Evolutionary conservation across 2,113 vertebrate species (phyloP).

Genomic region (Corythornis vintsioides): DNA sequence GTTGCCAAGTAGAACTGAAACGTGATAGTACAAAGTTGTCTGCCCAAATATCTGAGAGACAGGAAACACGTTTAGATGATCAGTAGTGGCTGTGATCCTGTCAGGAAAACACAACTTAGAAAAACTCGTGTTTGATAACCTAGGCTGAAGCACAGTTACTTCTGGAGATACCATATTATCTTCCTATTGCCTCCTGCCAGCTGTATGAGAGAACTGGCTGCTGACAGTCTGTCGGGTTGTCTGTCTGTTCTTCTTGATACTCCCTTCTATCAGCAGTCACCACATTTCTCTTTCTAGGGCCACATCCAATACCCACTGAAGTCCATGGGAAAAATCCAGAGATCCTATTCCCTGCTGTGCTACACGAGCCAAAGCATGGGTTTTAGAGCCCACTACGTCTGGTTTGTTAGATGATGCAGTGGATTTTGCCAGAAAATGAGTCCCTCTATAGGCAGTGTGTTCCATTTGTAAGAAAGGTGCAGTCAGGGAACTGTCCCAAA

Average conservation of each 20-base stretch:
- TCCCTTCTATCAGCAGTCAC: background rate
- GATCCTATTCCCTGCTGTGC: background rate
- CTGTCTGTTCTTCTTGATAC: background rate
- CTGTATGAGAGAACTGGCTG: background rate
- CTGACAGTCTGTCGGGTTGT: accelerated
- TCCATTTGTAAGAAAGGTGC: background rate
- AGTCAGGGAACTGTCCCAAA: background rate
- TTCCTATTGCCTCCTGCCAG: background rate
- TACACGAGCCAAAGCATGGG: background rate
- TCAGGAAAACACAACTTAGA: background rate
- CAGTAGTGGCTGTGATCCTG: background rate
- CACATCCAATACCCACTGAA: background rate
- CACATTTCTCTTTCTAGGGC: background rate
- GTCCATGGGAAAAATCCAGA: background rate
- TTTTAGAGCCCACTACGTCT: background rate
- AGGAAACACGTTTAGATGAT: background rate
- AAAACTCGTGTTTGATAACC: background rate
- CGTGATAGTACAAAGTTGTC: background rate
- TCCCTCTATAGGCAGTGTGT: background rate
- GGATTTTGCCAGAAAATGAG: background rate
- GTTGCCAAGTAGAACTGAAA: background rate
- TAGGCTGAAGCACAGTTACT: background rate
- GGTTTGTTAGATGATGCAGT: slow-evolving; percentile 23
- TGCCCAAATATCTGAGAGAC: background rate
- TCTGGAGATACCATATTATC: background rate